phyloP scores from a whole-genome alignment of 1,140 invertebrate genomes.

The Sitobion miscanthi region DNA sequence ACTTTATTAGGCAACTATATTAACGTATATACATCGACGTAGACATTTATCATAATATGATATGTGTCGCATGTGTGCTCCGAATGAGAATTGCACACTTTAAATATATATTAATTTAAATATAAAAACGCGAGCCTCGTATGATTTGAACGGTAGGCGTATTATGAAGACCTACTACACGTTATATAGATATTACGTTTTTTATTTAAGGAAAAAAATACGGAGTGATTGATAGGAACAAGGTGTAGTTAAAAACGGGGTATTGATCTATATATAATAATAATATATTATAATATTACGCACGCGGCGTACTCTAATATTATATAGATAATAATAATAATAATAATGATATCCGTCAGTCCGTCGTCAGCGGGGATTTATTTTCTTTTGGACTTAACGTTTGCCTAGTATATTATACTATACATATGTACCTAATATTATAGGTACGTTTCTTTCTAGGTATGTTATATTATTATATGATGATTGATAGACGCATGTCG shows the following conservation, averaged over 20 bases:
- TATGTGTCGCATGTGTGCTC: neutral
- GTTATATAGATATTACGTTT: neutral
- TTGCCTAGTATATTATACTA: neutral
- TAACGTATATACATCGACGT: neutral
- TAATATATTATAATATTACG: neutral
- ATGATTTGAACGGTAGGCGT: neutral
- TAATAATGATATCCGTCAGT: slow-evolving; percentile 31
- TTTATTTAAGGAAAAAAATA: neutral
- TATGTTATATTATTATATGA: neutral
- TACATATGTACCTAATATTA: neutral
- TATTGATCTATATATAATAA: neutral
- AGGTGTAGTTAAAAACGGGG: neutral
- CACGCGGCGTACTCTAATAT: neutral
- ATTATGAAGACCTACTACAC: neutral
- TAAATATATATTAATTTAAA: neutral
- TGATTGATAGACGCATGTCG: slow-evolving; percentile 56
- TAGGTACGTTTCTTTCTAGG: neutral
- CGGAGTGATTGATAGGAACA: neutral
- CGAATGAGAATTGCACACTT: neutral
- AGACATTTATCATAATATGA: neutral
- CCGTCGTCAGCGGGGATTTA: neutral
- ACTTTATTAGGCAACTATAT: neutral
- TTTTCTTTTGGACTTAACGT: neutral
- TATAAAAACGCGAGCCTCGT: too few species aligned
- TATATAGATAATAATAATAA: neutral